These are phyloP conservation scores for Dendrocincla tyrannina DNA, from an alignment of 2,797 vertebrate genomes.

Conservation along the genomic window DNA sequence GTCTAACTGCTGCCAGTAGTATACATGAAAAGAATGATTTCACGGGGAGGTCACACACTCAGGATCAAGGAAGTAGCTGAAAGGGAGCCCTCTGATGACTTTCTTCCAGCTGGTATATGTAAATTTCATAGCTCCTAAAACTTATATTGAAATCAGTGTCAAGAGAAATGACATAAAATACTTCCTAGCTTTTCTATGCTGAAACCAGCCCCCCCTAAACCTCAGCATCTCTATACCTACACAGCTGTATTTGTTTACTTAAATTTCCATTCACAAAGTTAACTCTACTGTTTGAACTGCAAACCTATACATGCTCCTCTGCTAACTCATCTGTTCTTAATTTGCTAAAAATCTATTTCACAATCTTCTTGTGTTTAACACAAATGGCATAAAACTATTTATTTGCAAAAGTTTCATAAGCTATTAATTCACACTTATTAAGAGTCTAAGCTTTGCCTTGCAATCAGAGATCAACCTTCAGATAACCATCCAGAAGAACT, in stretches of 20 bases:
- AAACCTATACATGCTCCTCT: neutral
- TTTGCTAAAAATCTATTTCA: neutral
- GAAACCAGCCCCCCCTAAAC: neutral
- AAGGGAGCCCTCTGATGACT: neutral
- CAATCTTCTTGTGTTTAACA: neutral
- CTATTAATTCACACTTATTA: neutral
- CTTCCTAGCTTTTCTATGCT: neutral
- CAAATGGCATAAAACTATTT: neutral
- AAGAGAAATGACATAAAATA: neutral
- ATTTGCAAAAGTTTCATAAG: neutral
- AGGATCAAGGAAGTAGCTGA: neutral
- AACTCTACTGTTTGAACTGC: neutral
- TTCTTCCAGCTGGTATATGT: neutral
- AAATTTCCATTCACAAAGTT: slow-evolving; percentile 16
- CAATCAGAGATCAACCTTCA: neutral
- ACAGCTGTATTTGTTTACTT: neutral
- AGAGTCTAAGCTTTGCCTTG: neutral
- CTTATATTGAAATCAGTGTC: neutral
- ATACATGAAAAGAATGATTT: neutral
- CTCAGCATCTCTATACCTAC: neutral
- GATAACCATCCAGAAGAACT: neutral
- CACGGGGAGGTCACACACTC: neutral
- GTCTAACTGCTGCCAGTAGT: neutral
- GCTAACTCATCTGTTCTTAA: neutral
- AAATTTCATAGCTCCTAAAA: slow-evolving; percentile 2